Percentiles rank a stretch among this genome's conserved stretches.
These are phyloP conservation scores for Clarias pachynema DNA, from an alignment of 2,797 vertebrate genomes.

Conservation along the genomic window DNA sequence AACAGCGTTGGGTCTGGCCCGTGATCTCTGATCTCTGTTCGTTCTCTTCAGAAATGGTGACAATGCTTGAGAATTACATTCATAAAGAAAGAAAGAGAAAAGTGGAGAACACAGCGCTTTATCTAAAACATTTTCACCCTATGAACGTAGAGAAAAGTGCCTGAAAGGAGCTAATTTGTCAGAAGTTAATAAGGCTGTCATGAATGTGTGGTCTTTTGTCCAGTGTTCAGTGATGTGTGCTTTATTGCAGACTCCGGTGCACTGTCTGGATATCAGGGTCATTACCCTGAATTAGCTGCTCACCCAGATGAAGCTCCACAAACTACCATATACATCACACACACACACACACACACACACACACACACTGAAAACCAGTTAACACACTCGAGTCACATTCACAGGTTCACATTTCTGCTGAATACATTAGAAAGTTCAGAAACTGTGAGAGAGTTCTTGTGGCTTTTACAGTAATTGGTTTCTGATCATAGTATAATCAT, in stretches of 20 bases:
- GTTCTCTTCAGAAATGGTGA: not conserved
- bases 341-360: slow-evolving; percentile 3
- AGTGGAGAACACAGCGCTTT: not conserved
- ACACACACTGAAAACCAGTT: not conserved
- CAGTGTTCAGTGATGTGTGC: slow-evolving; percentile 2
- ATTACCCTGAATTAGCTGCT: slow-evolving; percentile 32
- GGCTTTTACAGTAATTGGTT: not conserved
- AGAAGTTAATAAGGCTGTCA: slow-evolving; percentile 27
- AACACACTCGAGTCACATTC: not conserved
- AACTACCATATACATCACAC: not conserved
- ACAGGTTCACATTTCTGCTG: not conserved
- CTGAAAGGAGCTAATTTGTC: not conserved
- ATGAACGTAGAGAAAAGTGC: not conserved
- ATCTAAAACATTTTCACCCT: not conserved
- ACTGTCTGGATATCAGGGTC: slow-evolving; percentile 10
- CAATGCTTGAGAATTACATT: not conserved
- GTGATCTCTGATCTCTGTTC: not conserved
- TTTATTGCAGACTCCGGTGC: not conserved
- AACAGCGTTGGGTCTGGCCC: not conserved
- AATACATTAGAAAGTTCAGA: not conserved
- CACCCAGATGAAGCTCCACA: slow-evolving; percentile 2
- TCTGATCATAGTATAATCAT: not conserved
- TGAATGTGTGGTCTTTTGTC: slow-evolving; percentile 2
- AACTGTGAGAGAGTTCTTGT: not conserved
- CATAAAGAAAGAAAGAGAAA: not conserved